These are phyloP conservation scores for Thalassophryne amazonica DNA, from an alignment of 2,797 vertebrate genomes.

Conservation along the genomic window DNA sequence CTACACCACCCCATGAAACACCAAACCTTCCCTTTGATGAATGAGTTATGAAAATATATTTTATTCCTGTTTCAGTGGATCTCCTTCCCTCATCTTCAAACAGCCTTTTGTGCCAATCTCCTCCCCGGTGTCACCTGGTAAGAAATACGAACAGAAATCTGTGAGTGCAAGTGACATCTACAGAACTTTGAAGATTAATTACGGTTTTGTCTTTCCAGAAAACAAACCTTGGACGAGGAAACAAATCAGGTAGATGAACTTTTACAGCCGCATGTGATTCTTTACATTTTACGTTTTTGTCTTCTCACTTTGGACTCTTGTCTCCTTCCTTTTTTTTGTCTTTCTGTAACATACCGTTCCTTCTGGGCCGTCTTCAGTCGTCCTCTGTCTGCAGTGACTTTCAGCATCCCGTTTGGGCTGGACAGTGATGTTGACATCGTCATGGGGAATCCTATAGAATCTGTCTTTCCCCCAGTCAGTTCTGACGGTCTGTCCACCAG, in stretches of 20 bases:
- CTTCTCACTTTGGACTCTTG: conserved; percentile 68
- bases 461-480: conserved; percentile 86
- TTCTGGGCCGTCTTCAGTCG: conserved; percentile 74
- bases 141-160: not conserved
- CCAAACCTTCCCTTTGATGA: not conserved
- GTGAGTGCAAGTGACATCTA: not conserved
- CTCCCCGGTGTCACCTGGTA: conserved; percentile 76
- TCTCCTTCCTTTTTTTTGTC: conserved; percentile 53
- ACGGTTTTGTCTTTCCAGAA: conserved; percentile 65
- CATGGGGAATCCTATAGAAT: conserved; percentile 89
- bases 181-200: not conserved
- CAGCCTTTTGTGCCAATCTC: conserved; percentile 82
- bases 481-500: conserved; percentile 83
- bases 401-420: conserved; percentile 94
- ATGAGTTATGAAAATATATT: not conserved
- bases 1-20: too few species aligned
- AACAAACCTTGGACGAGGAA: conserved; percentile 87
- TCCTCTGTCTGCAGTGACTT: conserved; percentile 88
- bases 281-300: conserved; percentile 53
- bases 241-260: conserved; percentile 80
- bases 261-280: not conserved
- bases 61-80: conserved; percentile 67
- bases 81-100: conserved; percentile 83
- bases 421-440: conserved; percentile 95
- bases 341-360: conserved; percentile 18